Evolutionary conservation across 2,888 invertebrate genomes (phyloP), one percentile per base, ranked within the genome.

Genomic region (Spilarctia lutea): DNA sequence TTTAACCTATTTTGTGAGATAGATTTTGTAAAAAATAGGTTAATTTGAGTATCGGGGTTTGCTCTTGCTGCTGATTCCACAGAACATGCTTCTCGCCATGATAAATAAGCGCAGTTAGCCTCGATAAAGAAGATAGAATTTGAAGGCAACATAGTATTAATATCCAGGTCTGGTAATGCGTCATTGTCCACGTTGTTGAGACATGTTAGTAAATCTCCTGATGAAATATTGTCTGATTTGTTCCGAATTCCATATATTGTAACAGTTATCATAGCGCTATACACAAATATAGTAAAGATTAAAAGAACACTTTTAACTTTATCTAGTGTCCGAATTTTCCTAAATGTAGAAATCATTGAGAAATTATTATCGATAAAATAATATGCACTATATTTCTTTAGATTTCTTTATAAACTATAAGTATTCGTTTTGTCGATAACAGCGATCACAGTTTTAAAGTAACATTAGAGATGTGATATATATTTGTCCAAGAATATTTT

Each of bases 51-150:
- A n/a, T 76, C 60, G 0, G 85, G 83, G n/a, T 86, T 81, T 0
- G 81, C 73, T 73, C 81, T 81, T 0, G 85, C 83, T 1, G 84
- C 86, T 0, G 86, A 78, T 76, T 86, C 84, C 2, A 86, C 69
- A 0, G 83, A 75, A 65, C 85, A 86, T 0, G 85, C 85, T 74
- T 85, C 81, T 18, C 83, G 77, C 3, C 81, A 79, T 20, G 92
- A 94, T 42, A 97, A 86, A 3, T 88, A 82, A 8, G 90, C 93
- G 83, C 97, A 97, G 0, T 97, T 96, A 0, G 97, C 97, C 86
- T 97, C 97, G 82, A 96, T 96, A 85, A 97, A 97, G 86, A 97
- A 97, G 79, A 97, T 96, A 63, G 96, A 96, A 45, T 71, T 67
- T 3, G 52, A 2, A 30, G 65, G 35, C 67, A 74, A 56, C 7